phyloP scores from a whole-genome alignment of 2,113 vertebrate genomes.

The Chinchilla lanigera region DNA sequence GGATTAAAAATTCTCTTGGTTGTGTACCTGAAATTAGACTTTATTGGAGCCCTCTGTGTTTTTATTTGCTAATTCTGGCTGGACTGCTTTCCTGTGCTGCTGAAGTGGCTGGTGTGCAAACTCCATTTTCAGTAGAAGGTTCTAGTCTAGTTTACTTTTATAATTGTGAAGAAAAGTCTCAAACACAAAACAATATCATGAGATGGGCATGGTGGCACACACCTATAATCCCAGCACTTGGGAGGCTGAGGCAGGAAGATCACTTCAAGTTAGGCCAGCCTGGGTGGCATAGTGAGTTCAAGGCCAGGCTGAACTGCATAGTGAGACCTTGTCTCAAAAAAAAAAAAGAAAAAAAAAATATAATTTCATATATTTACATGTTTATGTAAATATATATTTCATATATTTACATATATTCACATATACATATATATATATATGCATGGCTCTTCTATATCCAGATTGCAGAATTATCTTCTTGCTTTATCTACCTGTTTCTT shows the following conservation, averaged over 20 bases:
- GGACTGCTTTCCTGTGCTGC: background rate
- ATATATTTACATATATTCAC: too few species aligned
- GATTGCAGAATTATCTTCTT: background rate
- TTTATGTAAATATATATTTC: too few species aligned
- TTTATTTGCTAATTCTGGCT: background rate
- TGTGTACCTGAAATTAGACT: background rate
- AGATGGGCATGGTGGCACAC: background rate
- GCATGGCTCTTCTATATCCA: background rate
- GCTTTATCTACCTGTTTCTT: background rate
- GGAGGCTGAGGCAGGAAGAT: background rate
- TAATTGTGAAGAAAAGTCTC: background rate
- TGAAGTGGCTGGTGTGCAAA: background rate
- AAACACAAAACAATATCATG: background rate
- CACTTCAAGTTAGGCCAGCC: background rate
- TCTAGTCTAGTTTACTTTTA: background rate
- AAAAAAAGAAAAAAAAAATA: too few species aligned
- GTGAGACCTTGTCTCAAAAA: background rate
- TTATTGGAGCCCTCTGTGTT: background rate
- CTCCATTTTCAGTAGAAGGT: background rate
- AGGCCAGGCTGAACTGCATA: background rate
- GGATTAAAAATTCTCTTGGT: background rate
- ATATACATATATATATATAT: background rate
- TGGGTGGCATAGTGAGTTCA: background rate
- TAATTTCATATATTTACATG: too few species aligned
- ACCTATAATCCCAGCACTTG: background rate